These are phyloP conservation scores for Sakesphorus luctuosus DNA, from an alignment of 2,113 vertebrate genomes.

Conservation along the genomic window DNA sequence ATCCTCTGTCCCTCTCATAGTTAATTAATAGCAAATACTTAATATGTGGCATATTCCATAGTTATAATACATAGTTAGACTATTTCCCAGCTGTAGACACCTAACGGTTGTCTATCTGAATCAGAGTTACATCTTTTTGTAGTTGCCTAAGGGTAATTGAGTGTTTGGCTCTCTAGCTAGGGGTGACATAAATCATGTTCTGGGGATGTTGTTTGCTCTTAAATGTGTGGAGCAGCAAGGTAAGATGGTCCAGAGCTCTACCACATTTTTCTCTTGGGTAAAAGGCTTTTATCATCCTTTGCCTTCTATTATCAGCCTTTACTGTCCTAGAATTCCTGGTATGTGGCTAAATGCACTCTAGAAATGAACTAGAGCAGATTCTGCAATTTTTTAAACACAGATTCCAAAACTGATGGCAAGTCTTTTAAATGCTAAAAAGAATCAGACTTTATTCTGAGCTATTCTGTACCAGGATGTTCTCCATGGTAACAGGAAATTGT, in stretches of 20 bases:
- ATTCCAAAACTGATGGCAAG: neutral
- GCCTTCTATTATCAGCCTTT: neutral
- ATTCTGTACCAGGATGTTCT: neutral
- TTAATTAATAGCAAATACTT: neutral
- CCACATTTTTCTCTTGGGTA: neutral
- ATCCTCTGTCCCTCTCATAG: neutral
- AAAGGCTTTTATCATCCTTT: neutral
- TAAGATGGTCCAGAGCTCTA: neutral
- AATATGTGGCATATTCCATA: neutral
- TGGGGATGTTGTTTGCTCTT: neutral
- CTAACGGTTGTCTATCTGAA: neutral
- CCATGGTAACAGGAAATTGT: conserved; percentile 46
- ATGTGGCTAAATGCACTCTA: neutral
- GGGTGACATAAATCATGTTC: neutral
- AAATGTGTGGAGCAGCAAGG: neutral
- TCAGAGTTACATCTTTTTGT: neutral
- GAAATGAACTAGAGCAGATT: neutral
- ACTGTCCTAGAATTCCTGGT: neutral
- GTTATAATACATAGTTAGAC: neutral
- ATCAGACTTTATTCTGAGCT: neutral
- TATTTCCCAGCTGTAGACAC: neutral
- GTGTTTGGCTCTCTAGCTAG: neutral
- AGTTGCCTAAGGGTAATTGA: neutral
- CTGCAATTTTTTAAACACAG: neutral
- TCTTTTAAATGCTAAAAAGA: neutral